Percentiles rank a stretch among this genome's conserved stretches.
Evolutionary conservation across 2,797 vertebrate genomes (phyloP).

Genomic region (Ciconia nigra): DNA sequence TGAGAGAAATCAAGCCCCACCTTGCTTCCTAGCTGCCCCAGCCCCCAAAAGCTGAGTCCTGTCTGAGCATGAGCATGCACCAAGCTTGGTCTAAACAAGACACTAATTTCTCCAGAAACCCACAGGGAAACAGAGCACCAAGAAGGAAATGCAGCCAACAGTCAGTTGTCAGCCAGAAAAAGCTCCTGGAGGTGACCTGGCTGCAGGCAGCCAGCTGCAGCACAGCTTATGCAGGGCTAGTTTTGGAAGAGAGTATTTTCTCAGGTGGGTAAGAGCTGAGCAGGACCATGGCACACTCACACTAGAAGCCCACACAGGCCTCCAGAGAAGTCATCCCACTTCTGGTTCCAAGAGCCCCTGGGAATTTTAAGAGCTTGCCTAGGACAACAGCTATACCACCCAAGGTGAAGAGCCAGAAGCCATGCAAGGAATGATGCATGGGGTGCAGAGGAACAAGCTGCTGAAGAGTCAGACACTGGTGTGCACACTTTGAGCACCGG

Average conservation of each 20-base stretch:
- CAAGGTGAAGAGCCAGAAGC: background rate
- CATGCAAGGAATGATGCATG: fast-evolving
- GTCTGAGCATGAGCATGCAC: background rate
- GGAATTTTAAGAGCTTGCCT: background rate
- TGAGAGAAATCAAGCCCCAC: background rate
- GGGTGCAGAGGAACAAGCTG: background rate
- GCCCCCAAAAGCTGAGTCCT: background rate
- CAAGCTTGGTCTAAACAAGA: background rate
- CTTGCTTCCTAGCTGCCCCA: background rate
- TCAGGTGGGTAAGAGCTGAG: background rate
- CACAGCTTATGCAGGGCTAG: background rate
- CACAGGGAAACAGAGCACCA: background rate
- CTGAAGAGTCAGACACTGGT: background rate
- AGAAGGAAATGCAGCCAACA: background rate
- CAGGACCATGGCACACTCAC: fast-evolving
- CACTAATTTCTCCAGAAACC: background rate
- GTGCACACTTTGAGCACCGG: background rate
- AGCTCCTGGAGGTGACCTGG: background rate
- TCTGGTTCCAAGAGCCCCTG: background rate
- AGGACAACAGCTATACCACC: background rate
- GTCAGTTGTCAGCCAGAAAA: background rate
- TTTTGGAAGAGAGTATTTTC: background rate
- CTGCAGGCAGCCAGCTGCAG: background rate
- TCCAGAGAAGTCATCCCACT: background rate
- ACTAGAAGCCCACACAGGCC: background rate